phyloP scores from a whole-genome alignment of 2,888 invertebrate species.

The Rhyacophila evoluta region DNA sequence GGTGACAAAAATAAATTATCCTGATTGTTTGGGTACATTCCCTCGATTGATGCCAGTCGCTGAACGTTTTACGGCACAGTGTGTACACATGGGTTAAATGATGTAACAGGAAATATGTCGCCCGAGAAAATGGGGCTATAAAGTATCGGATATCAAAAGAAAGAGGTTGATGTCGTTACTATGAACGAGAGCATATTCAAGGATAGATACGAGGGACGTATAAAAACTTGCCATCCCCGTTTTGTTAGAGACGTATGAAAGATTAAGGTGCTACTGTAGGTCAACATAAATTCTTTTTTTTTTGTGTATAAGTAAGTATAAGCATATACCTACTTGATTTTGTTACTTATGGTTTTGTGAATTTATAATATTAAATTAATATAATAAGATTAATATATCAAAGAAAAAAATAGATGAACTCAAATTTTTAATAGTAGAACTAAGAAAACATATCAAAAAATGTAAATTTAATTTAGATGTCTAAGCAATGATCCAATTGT shows the following conservation, averaged over 20 bases:
- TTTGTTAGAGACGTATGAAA: neutral
- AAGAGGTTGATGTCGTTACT: constrained; percentile 34
- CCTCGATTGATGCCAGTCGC: neutral
- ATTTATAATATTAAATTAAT: no score
- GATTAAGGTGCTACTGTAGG: constrained; percentile 17
- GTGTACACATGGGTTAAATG: constrained; percentile 39
- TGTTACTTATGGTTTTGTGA: no score
- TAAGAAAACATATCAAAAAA: no score
- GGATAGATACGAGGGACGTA: neutral
- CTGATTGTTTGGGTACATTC: neutral
- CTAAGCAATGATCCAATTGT: no score
- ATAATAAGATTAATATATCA: no score
- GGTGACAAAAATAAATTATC: neutral
- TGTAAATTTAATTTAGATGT: no score
- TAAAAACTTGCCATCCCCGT: constrained; percentile 1
- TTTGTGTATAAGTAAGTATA: neutral
- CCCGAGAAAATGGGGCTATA: constrained; percentile 45
- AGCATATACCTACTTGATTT: no score
- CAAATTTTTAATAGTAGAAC: no score
- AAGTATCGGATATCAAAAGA: constrained; percentile 38
- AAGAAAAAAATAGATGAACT: no score
- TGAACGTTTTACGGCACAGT: constrained; percentile 26
- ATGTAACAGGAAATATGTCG: constrained; percentile 42
- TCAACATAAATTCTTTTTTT: constrained; percentile 14
- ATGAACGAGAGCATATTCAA: constrained; percentile 26